Base-by-base conservation (phyloP, 2,113 vertebrate genomes). In the Onychorhynchus coronatus region DNA sequence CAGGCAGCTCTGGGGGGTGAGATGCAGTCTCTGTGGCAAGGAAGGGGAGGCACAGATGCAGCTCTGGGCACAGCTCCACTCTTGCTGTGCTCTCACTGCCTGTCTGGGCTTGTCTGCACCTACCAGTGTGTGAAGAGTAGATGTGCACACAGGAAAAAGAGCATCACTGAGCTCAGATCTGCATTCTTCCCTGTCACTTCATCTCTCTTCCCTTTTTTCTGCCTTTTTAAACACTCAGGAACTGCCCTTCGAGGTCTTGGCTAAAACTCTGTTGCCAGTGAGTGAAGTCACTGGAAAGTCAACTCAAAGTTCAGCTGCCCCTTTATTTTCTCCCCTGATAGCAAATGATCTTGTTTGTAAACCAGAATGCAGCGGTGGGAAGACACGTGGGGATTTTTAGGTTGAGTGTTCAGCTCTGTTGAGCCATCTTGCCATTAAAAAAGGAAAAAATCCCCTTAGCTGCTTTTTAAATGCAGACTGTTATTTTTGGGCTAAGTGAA, bases 51-150 rank as follows among this genome's bases (percentile, higher is more conserved):
- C 46, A 37, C n/a, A 77, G 35, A 55, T 22, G 15, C 1, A 44
- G 49, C 58, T 66, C 23, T 25, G 52, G 35, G 62, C 83, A 77
- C 58, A 76, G 81, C 74, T 88, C 6, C 15, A 1, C 37, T 53
- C 42, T 42, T 37, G n/a, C 91, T 80, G 37, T 5, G 58, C 37
- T 14, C 46, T 89, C 8, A 7, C 42, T 70, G 10, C 94, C 35
- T 88, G 89, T 41, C 95, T 74, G 92, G 88, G 41, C 96, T 91
- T 96, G 95, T 53, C 89, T 89, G 81, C 44, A 55, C 35, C 49
- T 47, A 39, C 41, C 31, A 33, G 66, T 8, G 49, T 80, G 44
- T 68, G 78, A 81, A 77, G 46, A 73, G 30, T 17, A 50, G 3
- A 52, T n/a, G 49, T 53, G 62, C 21, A 3, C 2, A 4, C 66